phyloP scores from a whole-genome alignment of 2,113 vertebrate genomes.

The Oreochromis aureus region DNA sequence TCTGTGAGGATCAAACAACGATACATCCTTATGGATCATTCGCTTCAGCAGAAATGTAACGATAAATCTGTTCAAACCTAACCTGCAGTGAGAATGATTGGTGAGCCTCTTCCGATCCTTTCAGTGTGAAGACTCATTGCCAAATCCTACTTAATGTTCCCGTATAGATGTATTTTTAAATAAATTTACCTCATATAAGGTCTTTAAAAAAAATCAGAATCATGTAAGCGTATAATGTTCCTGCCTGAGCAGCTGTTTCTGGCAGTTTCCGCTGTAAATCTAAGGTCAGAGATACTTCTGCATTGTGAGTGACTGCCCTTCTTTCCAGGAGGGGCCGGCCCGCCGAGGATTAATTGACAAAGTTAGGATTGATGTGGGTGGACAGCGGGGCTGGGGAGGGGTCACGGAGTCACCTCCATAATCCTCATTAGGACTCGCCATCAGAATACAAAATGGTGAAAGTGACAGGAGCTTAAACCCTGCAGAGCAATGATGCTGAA shows the following conservation, averaged over 20 bases:
- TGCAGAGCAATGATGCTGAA: conserved; percentile 7
- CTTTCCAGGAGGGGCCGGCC: not conserved
- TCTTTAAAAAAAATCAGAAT: not conserved
- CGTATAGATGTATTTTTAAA: not conserved
- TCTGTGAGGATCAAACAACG: not conserved
- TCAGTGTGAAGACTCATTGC: not conserved
- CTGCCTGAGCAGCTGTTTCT: not conserved
- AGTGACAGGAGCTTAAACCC: conserved; percentile 7
- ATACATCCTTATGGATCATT: not conserved
- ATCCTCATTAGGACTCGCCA: conserved; percentile 3
- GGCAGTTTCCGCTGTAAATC: not conserved
- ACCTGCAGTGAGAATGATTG: not conserved
- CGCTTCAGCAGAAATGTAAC: not conserved
- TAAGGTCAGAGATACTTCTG: not conserved
- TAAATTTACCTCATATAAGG: not conserved
- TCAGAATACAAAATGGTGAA: not conserved
- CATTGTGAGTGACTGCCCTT: not conserved
- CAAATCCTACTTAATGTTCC: not conserved
- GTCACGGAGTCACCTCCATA: conserved; percentile 9
- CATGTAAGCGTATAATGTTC: accelerated
- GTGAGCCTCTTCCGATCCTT: not conserved
- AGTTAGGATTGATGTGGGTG: conserved; percentile 38
- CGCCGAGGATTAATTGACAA: conserved; percentile 26
- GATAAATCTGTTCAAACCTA: not conserved
- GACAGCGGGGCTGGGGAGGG: not conserved